phyloP scores from a whole-genome alignment of 2,888 invertebrate genomes.

The Cerceris rybyensis region DNA sequence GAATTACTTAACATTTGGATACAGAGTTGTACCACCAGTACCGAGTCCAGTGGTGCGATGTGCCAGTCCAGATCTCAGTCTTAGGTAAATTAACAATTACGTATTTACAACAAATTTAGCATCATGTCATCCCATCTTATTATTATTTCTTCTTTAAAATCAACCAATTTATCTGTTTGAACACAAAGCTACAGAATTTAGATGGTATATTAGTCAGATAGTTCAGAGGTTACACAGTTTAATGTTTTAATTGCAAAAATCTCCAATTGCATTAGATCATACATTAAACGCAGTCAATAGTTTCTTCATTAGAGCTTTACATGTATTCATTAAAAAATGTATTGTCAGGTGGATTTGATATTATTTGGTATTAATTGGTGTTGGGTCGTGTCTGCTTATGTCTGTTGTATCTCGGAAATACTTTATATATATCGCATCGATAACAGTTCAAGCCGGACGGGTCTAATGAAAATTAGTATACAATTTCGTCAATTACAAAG shows the following conservation, averaged over 20 bases:
- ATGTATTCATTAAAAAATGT: constrained; percentile 41
- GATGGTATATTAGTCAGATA: constrained; percentile 26
- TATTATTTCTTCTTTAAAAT: constrained; percentile 36
- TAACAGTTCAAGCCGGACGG: constrained; percentile 7
- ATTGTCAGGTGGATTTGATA: constrained; percentile 58
- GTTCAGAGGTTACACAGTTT: constrained; percentile 18
- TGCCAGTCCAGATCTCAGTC: constrained; percentile 95
- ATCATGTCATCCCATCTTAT: constrained; percentile 46
- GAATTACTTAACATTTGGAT: constrained; percentile 98
- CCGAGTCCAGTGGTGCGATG: constrained; percentile 94
- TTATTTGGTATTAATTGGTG: constrained; percentile 75
- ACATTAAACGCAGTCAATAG: constrained; percentile 37
- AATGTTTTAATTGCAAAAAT: constrained; percentile 30
- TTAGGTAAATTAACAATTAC: constrained; percentile 86
- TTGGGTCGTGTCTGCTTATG: constrained; percentile 75
- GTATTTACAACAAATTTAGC: constrained; percentile 27
- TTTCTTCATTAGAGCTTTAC: constrained; percentile 54
- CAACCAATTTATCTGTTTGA: constrained; percentile 18
- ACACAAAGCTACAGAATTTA: constrained; percentile 26
- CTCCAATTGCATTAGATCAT: constrained; percentile 17
- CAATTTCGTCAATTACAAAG: constrained; percentile 24
- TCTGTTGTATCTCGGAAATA: constrained; percentile 51
- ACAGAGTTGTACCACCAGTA: constrained; percentile 96
- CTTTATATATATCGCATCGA: constrained; percentile 10
- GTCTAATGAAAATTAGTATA: constrained; percentile 21